Conservation (phyloP, 30 jellyfish, hydroid and myxozoan genomes). For the Aurelia sp. region DNA sequence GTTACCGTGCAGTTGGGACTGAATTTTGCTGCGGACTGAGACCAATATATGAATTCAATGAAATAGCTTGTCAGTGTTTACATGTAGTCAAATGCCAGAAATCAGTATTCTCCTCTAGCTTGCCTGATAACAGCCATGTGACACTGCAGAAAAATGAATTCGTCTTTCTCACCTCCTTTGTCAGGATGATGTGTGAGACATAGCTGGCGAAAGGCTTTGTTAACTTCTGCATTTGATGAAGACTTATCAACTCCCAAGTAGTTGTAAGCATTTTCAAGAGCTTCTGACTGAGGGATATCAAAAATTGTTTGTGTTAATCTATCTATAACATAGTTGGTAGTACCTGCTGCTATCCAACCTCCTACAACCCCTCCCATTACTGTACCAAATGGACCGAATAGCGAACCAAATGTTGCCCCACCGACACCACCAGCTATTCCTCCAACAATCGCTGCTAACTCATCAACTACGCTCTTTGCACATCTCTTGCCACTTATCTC, state of each 20-base stretch:
- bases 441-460: constrained; percentile 26
- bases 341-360: not conserved
- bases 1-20: too few relatives aligned
- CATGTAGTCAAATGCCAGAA: not conserved
- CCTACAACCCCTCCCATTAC: constrained; percentile 17
- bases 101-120: constrained; percentile 16
- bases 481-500: constrained; percentile 58
- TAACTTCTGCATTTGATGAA: constrained; percentile 25
- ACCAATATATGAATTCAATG: too few relatives aligned
- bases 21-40: too few relatives aligned
- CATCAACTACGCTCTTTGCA: constrained; percentile 38
- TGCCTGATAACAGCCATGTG: constrained; percentile 11
- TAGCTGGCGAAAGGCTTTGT: constrained; percentile 22
- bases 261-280: constrained; percentile 30
- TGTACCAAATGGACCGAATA: constrained; percentile 54
- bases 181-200: constrained; percentile 22
- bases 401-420: constrained; percentile 52
- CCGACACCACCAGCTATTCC: constrained; percentile 46
- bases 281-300: constrained; percentile 29
- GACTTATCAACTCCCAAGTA: constrained; percentile 10
- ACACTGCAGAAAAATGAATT: constrained; percentile 2
- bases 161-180: constrained; percentile 13
- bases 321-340: constrained; percentile 11
- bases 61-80: too few relatives aligned
- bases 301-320: constrained; percentile 8